Base-by-base conservation (phyloP, 1,140 invertebrate species). In the Apis laboriosa region DNA sequence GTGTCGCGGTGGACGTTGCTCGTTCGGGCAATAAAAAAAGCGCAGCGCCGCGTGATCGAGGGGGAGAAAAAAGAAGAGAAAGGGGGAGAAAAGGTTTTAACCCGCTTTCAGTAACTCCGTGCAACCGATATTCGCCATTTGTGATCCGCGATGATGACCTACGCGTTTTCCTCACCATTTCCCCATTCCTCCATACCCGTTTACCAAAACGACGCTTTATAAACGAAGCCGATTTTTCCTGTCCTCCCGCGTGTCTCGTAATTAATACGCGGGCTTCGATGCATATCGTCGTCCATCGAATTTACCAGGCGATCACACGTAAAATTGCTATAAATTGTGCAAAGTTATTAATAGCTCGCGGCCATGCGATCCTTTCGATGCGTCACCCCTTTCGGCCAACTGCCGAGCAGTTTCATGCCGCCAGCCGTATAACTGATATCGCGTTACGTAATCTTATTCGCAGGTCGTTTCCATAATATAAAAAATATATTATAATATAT, bases 21-120 rank as follows among this genome's bases (percentile, higher is more conserved):
- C 86, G 86, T 88, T 88, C 84, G 84, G 72, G 87, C 87, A 88
- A 88, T 88, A 88, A 88, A 88, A 34, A 88, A 88, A 88, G 87
- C 84, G 87, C 84, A 88, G 67, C 77, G 55, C 83, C 86, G 84
- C 76, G 86, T 86, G 86, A 88, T 88, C 87, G 84, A 87, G 66
- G 53, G 34, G 78, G 24, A 49, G 63, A 73, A 80, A 71, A 88
- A 84, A 83, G 63, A 51, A 67, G 67, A 80, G 49, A 55, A 34
- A 34, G 3, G 34, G 34, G 3, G 3, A 34, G 28, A 28, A 24
- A 24, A 24, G 24, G 24, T 24, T 24, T 24, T 24, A 24, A 24
- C 24, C 24, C 24, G 24, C 24, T 24, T 24, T 24, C 24, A 24
- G 24, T 24, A 24, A 24, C 24, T 24, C 56, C n/a, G n/a, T n/a